Conservation (phyloP, 2,888 invertebrate genomes). For the Caradrina clavipalpis region DNA sequence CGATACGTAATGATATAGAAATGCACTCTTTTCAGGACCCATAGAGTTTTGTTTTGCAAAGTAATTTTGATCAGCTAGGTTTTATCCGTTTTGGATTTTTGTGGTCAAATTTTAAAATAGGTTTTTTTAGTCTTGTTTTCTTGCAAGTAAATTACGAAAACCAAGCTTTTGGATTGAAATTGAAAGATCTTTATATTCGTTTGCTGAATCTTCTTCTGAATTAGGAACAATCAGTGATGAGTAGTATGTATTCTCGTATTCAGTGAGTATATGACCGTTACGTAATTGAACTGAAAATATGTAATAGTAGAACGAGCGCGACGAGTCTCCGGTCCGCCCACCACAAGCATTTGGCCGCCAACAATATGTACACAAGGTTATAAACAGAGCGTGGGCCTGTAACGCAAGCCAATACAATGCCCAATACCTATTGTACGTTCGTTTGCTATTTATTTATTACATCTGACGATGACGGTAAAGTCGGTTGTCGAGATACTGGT, state of each 20-base stretch:
- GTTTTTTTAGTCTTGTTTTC: too few relatives aligned
- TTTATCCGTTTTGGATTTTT: not conserved
- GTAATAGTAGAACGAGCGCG: constrained; percentile 75
- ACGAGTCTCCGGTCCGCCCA: constrained; percentile 81
- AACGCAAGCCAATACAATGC: constrained; percentile 75
- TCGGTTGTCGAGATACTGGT: constrained; percentile 20
- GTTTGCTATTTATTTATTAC: constrained; percentile 49
- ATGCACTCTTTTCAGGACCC: constrained; percentile 24
- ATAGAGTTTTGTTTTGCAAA: not conserved
- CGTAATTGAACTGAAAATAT: constrained; percentile 74
- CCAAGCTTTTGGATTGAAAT: not conserved
- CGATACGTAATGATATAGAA: constrained; percentile 38
- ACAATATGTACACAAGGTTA: constrained; percentile 83
- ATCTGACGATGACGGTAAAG: constrained; percentile 29
- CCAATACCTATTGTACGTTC: constrained; percentile 60
- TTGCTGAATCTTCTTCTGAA: constrained; percentile 32
- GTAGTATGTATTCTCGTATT: constrained; percentile 25
- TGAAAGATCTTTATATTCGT: not conserved
- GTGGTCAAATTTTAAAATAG: not conserved
- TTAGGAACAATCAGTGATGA: constrained; percentile 37
- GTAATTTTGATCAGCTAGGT: too few relatives aligned
- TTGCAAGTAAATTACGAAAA: not conserved
- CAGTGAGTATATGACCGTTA: constrained; percentile 76
- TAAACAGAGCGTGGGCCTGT: constrained; percentile 79
- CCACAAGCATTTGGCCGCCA: constrained; percentile 81